Percentiles rank a stretch among this genome's conserved stretches.
Conservation (phyloP, 2,888 invertebrate genomes). For the Dorcus hopei region DNA sequence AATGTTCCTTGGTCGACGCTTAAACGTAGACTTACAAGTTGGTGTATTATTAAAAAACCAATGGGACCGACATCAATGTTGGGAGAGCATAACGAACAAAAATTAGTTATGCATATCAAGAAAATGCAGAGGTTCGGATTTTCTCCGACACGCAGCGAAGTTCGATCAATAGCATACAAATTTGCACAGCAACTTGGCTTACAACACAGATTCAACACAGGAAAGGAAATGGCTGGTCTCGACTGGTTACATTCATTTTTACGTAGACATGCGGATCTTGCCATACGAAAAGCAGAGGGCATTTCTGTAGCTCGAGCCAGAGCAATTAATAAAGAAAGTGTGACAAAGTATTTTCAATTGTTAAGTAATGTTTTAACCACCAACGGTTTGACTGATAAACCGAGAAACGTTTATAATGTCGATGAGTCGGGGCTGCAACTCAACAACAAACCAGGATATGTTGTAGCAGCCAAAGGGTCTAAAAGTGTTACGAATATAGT, state of each 20-base stretch:
- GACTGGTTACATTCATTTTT: neutral
- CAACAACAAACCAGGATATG: conserved; percentile 26
- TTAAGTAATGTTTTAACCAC: too few relatives aligned
- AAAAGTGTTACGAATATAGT: conserved; percentile 29
- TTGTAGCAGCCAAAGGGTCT: conserved; percentile 28
- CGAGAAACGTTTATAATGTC: too few relatives aligned
- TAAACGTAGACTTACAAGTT: conserved; percentile 1
- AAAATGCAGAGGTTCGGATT: conserved; percentile 13
- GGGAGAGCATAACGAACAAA: neutral
- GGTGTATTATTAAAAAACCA: conserved; percentile 11
- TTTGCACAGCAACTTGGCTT: neutral
- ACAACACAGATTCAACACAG: neutral
- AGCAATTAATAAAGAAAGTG: conserved; percentile 34
- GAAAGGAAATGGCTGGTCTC: neutral
- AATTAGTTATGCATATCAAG: neutral
- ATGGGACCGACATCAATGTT: neutral
- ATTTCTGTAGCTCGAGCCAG: neutral
- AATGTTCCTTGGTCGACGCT: conserved; percentile 3
- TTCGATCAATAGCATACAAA: neutral
- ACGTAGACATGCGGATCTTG: neutral
- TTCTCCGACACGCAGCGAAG: conserved; percentile 25
- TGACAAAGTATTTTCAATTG: too few relatives aligned
- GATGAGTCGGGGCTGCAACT: too few relatives aligned
- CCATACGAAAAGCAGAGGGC: neutral
- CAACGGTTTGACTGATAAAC: too few relatives aligned